These are phyloP conservation scores for Paramisgurnus dabryanus DNA, from an alignment of 2,113 vertebrate genomes.

Conservation along the genomic window DNA sequence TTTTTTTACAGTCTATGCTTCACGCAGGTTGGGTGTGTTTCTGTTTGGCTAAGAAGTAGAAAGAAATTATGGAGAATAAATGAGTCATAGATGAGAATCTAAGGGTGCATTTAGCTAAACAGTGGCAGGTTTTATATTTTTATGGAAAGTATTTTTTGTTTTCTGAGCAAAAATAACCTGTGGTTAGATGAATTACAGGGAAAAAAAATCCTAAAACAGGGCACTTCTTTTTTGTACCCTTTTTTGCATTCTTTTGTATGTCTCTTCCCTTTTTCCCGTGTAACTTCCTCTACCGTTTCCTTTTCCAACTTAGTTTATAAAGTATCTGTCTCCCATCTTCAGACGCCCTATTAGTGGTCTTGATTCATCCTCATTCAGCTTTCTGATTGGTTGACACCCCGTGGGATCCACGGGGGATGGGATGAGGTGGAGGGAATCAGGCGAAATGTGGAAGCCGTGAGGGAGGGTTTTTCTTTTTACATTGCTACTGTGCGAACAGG, in stretches of 20 bases:
- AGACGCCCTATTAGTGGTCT: conserved; percentile 38
- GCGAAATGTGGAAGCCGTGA: conserved; percentile 12
- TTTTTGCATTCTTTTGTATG: background rate
- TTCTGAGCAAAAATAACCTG: conserved; percentile 34
- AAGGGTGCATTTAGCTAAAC: background rate
- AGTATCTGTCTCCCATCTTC: conserved; percentile 25
- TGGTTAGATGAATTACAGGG: conserved; percentile 44
- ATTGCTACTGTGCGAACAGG: conserved; percentile 29
- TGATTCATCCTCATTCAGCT: background rate
- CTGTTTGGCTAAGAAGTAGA: background rate
- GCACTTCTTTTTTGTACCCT: background rate
- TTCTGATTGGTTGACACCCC: conserved; percentile 39
- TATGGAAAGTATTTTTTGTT: conserved; percentile 9
- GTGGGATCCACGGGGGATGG: conserved; percentile 24
- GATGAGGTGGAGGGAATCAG: conserved; percentile 17
- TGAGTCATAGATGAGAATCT: conserved; percentile 13
- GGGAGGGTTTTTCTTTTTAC: conserved; percentile 40
- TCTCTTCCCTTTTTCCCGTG: background rate
- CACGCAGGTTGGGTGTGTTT: background rate
- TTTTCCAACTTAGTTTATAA: background rate
- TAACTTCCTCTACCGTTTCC: background rate
- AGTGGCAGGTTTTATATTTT: background rate
- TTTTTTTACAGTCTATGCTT: too few relatives aligned
- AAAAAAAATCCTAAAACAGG: background rate
- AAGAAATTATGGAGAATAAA: background rate